A percentile compares a stretch with the other conserved stretches of the same genome.
Evolutionary conservation across 2,888 invertebrate species (phyloP).

Genomic region (Ichneumon xanthorius): DNA sequence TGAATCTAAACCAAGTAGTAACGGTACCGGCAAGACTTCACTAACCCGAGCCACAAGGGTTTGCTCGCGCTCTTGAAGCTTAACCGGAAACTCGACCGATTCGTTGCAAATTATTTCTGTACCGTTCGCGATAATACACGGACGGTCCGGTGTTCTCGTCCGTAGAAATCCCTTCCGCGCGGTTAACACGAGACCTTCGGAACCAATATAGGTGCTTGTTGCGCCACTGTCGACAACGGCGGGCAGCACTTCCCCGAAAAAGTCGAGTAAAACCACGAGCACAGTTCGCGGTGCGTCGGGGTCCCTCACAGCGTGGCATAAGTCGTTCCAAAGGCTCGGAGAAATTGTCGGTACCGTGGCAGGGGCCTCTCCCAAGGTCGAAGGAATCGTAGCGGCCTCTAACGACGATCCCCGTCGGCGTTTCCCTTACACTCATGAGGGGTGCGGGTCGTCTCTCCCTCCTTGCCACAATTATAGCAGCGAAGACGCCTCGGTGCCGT

Average conservation of each 20-base stretch:
- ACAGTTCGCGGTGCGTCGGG: neutral
- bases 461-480: neutral
- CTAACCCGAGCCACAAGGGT: no score
- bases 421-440: constrained; percentile 7
- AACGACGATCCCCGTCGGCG: neutral
- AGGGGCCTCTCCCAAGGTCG: neutral
- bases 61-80: no score
- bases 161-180: neutral
- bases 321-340: neutral
- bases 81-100: no score
- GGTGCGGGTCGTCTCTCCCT: neutral
- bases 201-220: neutral
- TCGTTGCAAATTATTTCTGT: no score
- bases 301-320: neutral
- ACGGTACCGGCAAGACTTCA: no score
- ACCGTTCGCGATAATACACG: neutral
- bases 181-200: neutral
- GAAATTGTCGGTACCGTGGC: neutral
- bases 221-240: neutral
- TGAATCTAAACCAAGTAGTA: no score
- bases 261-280: neutral
- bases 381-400: constrained; percentile 1
- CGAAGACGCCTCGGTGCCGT: neutral
- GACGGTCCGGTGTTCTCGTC: neutral
- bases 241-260: neutral